phyloP scores from a whole-genome alignment of 1,140 invertebrate species.

The Medauroidea extradentata region DNA sequence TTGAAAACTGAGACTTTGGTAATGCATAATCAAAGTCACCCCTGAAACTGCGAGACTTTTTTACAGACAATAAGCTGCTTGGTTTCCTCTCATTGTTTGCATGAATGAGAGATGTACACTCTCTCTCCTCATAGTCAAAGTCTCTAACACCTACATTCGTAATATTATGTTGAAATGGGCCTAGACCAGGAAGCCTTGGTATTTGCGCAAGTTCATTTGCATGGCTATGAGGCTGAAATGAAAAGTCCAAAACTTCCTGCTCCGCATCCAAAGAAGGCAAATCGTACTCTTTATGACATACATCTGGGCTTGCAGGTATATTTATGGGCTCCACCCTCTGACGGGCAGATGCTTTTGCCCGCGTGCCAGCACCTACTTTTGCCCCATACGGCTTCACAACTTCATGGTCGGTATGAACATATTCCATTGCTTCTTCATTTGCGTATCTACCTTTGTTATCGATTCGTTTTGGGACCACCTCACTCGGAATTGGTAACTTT shows the following conservation, averaged over 20 bases:
- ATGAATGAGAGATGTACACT: too few species aligned
- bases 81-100: not conserved
- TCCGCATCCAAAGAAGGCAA: too few species aligned
- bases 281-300: too few species aligned
- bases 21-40: too few species aligned
- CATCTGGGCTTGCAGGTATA: constrained; percentile 37
- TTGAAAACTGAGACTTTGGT: too few species aligned
- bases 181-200: too few species aligned
- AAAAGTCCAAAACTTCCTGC: too few species aligned
- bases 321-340: constrained; percentile 53
- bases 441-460: constrained; percentile 50
- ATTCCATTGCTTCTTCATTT: constrained; percentile 35
- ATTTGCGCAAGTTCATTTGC: too few species aligned
- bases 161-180: too few species aligned
- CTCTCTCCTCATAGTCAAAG: too few species aligned
- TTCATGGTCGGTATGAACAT: not conserved
- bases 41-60: constrained; percentile 18
- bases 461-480: constrained; percentile 43
- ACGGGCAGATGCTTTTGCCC: constrained; percentile 11
- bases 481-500: constrained; percentile 36
- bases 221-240: too few species aligned
- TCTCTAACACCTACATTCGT: too few species aligned
- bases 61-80: constrained; percentile 16
- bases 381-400: constrained; percentile 24
- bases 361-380: constrained; percentile 27